A percentile compares a stretch with the other conserved stretches of the same genome.
Conservation (phyloP, 2,797 vertebrate genomes). For the Erpetoichthys calabaricus region DNA sequence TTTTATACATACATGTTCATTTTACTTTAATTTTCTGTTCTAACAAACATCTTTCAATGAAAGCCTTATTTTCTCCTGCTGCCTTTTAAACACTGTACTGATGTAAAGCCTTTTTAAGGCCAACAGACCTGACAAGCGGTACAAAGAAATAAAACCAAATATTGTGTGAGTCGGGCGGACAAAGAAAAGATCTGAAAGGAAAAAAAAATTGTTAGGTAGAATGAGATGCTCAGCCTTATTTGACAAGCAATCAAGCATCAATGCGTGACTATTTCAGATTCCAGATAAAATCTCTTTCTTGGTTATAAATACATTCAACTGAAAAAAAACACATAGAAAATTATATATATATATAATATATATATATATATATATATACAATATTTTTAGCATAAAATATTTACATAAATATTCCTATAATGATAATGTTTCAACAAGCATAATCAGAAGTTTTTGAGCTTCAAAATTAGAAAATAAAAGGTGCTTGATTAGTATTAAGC, state of each 20-base stretch:
- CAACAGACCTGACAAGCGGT: neutral
- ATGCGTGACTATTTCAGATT: slow-evolving; percentile 55
- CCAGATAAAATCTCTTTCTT: slow-evolving; percentile 58
- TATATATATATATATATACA: slow-evolving; percentile 65
- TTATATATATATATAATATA: slow-evolving; percentile 48
- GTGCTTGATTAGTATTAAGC: slow-evolving; percentile 75
- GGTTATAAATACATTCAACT: slow-evolving; percentile 88
- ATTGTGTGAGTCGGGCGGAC: no score
- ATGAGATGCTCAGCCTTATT: slow-evolving; percentile 55
- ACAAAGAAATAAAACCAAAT: neutral
- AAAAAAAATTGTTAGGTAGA: slow-evolving; percentile 48
- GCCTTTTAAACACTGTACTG: slow-evolving; percentile 18
- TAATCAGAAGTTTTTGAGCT: slow-evolving; percentile 53
- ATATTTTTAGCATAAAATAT: slow-evolving; percentile 71
- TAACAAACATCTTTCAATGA: slow-evolving; percentile 2
- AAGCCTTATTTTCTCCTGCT: slow-evolving; percentile 22
- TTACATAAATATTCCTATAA: slow-evolving; percentile 82
- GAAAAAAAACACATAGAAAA: slow-evolving; percentile 57
- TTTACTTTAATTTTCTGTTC: no score
- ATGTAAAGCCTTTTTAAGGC: slow-evolving; percentile 8
- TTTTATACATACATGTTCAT: no score
- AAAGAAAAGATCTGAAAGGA: neutral
- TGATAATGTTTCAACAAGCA: slow-evolving; percentile 68
- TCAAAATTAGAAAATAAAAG: slow-evolving; percentile 70
- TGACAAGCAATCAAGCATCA: slow-evolving; percentile 51